Percentiles rank a stretch among this genome's conserved stretches.
Conservation (phyloP, 2,113 vertebrate species). For the Cygnus buccinator region DNA sequence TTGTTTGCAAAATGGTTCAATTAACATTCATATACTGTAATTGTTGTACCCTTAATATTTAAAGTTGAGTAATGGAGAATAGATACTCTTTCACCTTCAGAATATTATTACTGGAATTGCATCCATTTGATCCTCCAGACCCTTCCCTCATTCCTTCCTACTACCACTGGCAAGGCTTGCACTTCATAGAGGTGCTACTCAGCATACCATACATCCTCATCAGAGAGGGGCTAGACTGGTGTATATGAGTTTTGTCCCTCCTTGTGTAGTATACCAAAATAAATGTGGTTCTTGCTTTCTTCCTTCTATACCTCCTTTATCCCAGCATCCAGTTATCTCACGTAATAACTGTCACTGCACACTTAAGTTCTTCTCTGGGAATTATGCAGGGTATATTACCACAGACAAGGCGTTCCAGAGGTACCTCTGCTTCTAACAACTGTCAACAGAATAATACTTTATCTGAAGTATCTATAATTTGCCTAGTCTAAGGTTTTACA, state of each 20-base stretch:
- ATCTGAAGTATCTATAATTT: not conserved
- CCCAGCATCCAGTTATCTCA: not conserved
- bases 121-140: not conserved
- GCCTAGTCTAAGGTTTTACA: not conserved
- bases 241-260: not conserved
- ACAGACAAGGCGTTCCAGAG: not conserved
- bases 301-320: not conserved
- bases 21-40: not conserved
- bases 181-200: not conserved
- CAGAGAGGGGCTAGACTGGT: not conserved
- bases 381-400: not conserved
- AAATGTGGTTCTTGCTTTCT: not conserved
- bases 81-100: not conserved
- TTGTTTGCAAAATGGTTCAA: not conserved
- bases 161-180: no score
- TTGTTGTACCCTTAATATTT: not conserved
- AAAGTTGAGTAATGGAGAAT: not conserved
- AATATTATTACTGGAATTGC: not conserved
- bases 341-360: not conserved
- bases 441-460: not conserved
- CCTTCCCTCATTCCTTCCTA: not conserved
- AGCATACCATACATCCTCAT: not conserved
- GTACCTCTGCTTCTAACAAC: not conserved
- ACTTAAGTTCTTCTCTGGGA: not conserved
- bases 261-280: not conserved